Base-by-base conservation (phyloP, 2,888 invertebrate genomes). In the Sisyra nigra region DNA sequence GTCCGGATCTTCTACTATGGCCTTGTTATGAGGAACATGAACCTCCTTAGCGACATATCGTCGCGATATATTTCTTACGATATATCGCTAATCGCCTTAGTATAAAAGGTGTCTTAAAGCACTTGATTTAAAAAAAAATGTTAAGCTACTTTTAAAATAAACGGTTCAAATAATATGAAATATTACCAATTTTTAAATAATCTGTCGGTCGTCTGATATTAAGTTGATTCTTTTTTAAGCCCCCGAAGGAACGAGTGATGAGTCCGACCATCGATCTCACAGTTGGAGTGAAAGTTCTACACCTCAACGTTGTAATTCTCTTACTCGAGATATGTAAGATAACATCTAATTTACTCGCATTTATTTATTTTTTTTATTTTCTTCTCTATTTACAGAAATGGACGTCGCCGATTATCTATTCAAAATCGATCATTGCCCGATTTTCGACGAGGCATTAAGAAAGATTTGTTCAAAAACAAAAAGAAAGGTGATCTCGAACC, bases 211-310 rank as follows among this genome's bases (percentile, higher is more conserved):
- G n/a, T n/a, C n/a, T n/a, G n/a, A n/a, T n/a, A n/a, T n/a, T n/a
- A n/a, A n/a, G n/a, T n/a, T n/a, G n/a, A n/a, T 24, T 24, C 3
- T 24, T 24, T 5, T 24, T 24, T n/a, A 34, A 41, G 35, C 19
- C 11, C 24, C 13, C 14, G 42, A 45, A 41, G 45, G 38, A 37
- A 46, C 45, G 13, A 44, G 43, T 41, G 48, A 48, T 40, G 46
- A 46, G 32, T 37, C 30, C 15, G 48, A 45, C 13, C 34, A 42
- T 11, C 31, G 41, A 33, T 2, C 30, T 9, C 13, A 30, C n/a
- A 38, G 39, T 15, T 42, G 45, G 14, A 48, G 48, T 37, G 42
- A 44, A 35, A 46, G 42, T 41, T 48, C 48, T 10, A 48, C 48
- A 13, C 48, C 48, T 40, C 46, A 42, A 30, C 40, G 46, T 18